Percentiles rank a stretch among this genome's conserved stretches.
These are phyloP conservation scores for Holothuria scabra DNA, from an alignment of 53 echinoderm and acorn worm genomes.

Conservation along the genomic window DNA sequence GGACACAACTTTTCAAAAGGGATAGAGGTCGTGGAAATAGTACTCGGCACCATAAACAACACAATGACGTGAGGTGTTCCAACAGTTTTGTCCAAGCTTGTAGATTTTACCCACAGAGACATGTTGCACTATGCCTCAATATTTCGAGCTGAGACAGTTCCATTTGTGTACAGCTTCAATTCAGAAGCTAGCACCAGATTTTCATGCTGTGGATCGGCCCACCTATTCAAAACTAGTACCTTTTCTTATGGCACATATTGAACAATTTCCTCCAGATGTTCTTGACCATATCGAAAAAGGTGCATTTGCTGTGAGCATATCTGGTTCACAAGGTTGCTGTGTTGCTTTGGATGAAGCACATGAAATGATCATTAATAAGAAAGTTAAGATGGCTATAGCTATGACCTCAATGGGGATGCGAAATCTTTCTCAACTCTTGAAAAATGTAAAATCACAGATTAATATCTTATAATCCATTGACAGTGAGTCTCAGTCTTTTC, in stretches of 20 bases:
- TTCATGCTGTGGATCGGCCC: constrained; percentile 16
- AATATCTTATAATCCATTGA: too few species aligned
- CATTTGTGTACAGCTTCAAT: too few species aligned
- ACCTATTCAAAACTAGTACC: constrained; percentile 39
- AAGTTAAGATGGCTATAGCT: constrained; percentile 65
- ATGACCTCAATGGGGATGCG: constrained; percentile 25
- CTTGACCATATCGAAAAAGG: constrained; percentile 57
- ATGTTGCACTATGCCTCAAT: constrained; percentile 22
- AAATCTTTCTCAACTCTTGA: background rate
- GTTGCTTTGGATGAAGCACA: too few species aligned
- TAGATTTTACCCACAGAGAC: constrained; percentile 50
- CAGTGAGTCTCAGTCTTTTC: background rate
- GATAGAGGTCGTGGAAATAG: too few species aligned
- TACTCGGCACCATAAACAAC: too few species aligned
- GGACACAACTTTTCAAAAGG: too few species aligned
- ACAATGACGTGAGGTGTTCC: too few species aligned
- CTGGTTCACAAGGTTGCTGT: constrained; percentile 49
- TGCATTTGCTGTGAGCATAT: constrained; percentile 65
- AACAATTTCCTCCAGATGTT: constrained; percentile 42
- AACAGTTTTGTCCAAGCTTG: too few species aligned
- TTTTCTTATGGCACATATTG: constrained; percentile 20
- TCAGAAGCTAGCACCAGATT: background rate
- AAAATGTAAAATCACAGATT: background rate
- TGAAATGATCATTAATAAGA: constrained; percentile 67
- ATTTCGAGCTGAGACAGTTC: constrained; percentile 1